Conservation (phyloP, 2,797 vertebrate species). For the Syncerus caffer region DNA sequence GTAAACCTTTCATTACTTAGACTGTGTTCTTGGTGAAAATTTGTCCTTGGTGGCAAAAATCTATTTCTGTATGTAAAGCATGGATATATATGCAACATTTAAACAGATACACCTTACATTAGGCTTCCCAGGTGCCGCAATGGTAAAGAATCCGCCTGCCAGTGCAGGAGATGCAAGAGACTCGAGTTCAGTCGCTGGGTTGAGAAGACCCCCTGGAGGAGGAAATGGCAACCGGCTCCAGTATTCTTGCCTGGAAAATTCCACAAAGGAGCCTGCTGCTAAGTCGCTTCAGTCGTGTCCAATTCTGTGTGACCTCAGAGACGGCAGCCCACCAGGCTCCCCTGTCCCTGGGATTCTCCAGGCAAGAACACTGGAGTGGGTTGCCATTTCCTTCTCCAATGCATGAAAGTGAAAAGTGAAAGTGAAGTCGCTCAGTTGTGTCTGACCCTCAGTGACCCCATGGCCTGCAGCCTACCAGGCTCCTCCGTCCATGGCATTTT, state of each 20-base stretch:
- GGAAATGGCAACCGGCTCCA: neutral
- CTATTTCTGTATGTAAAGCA: neutral
- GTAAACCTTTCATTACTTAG: neutral
- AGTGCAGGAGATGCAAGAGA: neutral
- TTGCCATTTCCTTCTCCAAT: too few relatives aligned
- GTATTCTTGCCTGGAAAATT: neutral
- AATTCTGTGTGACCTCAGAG: too few relatives aligned
- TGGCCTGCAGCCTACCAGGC: too few relatives aligned
- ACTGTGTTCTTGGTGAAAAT: neutral
- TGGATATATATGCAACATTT: neutral
- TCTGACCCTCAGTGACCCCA: too few relatives aligned
- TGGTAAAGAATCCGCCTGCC: neutral
- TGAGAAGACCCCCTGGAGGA: neutral
- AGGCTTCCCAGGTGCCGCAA: accelerated
- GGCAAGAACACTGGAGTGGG: too few relatives aligned
- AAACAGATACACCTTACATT: neutral
- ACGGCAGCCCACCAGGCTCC: too few relatives aligned
- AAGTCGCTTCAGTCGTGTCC: too few relatives aligned
- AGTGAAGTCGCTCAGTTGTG: too few relatives aligned
- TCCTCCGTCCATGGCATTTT: too few relatives aligned
- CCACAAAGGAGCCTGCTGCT: neutral
- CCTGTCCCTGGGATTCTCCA: too few relatives aligned
- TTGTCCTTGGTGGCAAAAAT: neutral
- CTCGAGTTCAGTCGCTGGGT: accelerated
- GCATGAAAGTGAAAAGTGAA: too few relatives aligned